Evolutionary conservation across 2,888 invertebrate genomes (phyloP).

Genomic region (Ophioninae sp.): DNA sequence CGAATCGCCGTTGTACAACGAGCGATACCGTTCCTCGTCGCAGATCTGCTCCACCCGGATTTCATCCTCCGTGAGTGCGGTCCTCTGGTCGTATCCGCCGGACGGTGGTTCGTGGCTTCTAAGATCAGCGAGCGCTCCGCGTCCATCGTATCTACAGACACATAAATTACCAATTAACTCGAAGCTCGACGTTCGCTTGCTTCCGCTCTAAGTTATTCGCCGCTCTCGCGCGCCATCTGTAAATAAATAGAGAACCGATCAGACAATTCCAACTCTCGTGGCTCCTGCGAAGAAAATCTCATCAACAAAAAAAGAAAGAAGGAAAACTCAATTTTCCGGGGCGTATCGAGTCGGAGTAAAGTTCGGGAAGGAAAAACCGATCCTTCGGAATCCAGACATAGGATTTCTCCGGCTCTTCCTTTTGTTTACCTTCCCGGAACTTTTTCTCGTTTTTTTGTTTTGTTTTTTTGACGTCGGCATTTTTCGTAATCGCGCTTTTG

Average conservation of each 20-base stretch:
- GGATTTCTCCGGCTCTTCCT: slow-evolving; percentile 31
- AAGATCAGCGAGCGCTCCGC: slow-evolving; percentile 95
- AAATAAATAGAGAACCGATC: slow-evolving; percentile 64
- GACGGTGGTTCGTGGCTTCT: slow-evolving; percentile 89
- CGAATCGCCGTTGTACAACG: slow-evolving; percentile 92
- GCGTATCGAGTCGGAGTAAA: slow-evolving; percentile 15
- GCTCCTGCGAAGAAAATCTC: slow-evolving; percentile 51
- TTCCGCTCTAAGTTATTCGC: slow-evolving; percentile 57
- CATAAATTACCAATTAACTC: slow-evolving; percentile 70
- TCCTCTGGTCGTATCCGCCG: slow-evolving; percentile 86
- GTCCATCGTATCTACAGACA: slow-evolving; percentile 93
- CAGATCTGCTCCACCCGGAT: slow-evolving; percentile 93
- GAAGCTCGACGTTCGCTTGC: slow-evolving; percentile 27
- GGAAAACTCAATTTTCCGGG: background rate
- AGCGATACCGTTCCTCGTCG: slow-evolving; percentile 97
- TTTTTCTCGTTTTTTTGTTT: slow-evolving; percentile 5
- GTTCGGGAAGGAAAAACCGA: background rate
- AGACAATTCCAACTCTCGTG: slow-evolving; percentile 56
- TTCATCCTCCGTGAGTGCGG: slow-evolving; percentile 88
- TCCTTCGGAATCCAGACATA: background rate
- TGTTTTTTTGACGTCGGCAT: slow-evolving; percentile 27
- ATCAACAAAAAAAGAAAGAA: slow-evolving; percentile 10
- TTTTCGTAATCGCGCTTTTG: slow-evolving; percentile 37
- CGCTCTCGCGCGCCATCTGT: slow-evolving; percentile 60
- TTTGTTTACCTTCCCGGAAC: slow-evolving; percentile 18